Evolutionary conservation across 2,113 vertebrate genomes (phyloP), one percentile per base, ranked within the genome.

Genomic region (Myodes glareolus): DNA sequence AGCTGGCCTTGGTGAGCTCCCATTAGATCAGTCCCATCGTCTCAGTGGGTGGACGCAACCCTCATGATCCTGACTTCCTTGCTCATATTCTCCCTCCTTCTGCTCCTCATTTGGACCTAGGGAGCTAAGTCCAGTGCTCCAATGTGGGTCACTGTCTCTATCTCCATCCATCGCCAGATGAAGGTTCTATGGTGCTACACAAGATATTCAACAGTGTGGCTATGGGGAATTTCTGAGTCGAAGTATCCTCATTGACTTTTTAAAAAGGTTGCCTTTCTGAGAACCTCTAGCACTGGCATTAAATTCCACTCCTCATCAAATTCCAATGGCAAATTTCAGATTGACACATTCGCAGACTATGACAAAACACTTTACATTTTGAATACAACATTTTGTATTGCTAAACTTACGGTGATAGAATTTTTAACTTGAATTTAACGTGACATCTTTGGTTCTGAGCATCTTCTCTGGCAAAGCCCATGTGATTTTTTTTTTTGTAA

Each of bases 261-360:
- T 25, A 52, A n/a, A n/a, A 42, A 25, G 13, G 8, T 67, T 13
- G 1, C 36, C 75, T 39, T 39, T 8, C 12, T n/a, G 27, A 90
- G 27, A n/a, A 27, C 23, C 87, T 42, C 27, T 78, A 52, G 14
- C 42, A 68, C 52, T 76, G 52, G 4, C 12, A 88, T 47, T 50
- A 52, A 67, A 67, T 88, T 81, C n/a, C 29, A 16, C 55, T 33
- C 50, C 39, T 31, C 75, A 42, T 92, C 68, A 47, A 25, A 93
- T 82, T 96, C 73, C 52, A 89, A 2, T 39, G 3, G 52, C 76
- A 95, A 88, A 50, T 89, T 77, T 97, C 23, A 68, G 36, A n/a
- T 3, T 72, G 33, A 55, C 7, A n/a, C 92, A 68, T 33, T 81
- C 65, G 94, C 1, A 78, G 12, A 58, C 68, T 42, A 85, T 90